Conservation (phyloP, 2,888 invertebrate species). For the Germaria angustata region DNA sequence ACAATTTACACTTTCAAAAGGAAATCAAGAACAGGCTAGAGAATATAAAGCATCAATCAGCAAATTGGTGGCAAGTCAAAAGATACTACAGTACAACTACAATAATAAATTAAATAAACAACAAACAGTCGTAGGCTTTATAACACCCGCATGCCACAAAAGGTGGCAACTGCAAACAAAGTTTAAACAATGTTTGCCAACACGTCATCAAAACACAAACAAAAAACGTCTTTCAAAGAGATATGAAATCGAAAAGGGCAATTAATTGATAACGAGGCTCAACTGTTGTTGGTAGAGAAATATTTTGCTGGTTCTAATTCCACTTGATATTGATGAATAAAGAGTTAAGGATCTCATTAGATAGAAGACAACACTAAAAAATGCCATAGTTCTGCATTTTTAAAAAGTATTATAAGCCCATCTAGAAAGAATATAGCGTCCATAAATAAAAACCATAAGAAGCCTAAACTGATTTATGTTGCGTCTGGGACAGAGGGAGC, state of each 20-base stretch:
- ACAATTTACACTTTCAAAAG: conserved; percentile 4
- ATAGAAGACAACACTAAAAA: too few species aligned
- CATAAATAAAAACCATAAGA: too few species aligned
- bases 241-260: background rate
- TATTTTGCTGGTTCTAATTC: too few species aligned
- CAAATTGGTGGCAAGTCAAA: conserved; percentile 45
- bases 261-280: conserved; percentile 11
- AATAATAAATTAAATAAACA: conserved; percentile 8
- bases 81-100: background rate
- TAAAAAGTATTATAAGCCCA: too few species aligned
- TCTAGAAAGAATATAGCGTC: too few species aligned
- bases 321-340: too few species aligned
- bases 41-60: conserved; percentile 31
- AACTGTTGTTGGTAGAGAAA: too few species aligned
- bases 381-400: too few species aligned
- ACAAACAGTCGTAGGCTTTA: background rate
- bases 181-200: conserved; percentile 15
- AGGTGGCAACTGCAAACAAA: conserved; percentile 55
- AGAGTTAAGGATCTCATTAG: too few species aligned
- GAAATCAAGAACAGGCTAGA: conserved; percentile 35
- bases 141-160: conserved; percentile 64
- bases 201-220: conserved; percentile 11
- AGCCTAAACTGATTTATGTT: too few species aligned
- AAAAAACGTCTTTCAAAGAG: conserved; percentile 31
- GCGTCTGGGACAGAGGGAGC: too few species aligned